phyloP scores from a whole-genome alignment of 2,888 invertebrate species.

The Dolomedes plantarius region DNA sequence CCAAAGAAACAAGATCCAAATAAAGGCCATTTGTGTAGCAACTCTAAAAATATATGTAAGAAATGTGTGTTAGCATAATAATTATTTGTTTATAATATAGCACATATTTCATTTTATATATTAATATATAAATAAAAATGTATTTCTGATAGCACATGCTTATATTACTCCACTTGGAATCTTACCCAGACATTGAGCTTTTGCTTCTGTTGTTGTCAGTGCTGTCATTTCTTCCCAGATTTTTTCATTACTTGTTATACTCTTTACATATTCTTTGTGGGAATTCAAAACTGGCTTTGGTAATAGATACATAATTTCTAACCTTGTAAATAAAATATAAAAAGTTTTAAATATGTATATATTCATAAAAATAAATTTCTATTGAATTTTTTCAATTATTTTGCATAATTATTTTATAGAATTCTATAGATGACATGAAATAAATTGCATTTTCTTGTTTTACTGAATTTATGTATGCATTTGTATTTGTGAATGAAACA shows the following conservation, averaged over 20 bases:
- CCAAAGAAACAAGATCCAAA: conserved; percentile 99
- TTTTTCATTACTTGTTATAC: conserved; percentile 89
- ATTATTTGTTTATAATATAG: neutral
- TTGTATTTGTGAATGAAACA: too few species aligned
- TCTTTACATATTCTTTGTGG: conserved; percentile 88
- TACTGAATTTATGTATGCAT: too few species aligned
- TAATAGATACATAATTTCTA: conserved; percentile 85
- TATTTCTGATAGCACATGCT: too few species aligned
- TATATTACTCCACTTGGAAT: neutral
- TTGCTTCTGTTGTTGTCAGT: conserved; percentile 87
- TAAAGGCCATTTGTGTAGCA: conserved; percentile 94
- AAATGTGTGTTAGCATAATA: conserved; percentile 9
- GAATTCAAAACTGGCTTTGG: conserved; percentile 92
- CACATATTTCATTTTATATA: too few species aligned
- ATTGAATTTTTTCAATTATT: too few species aligned
- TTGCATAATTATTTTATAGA: too few species aligned
- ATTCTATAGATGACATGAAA: too few species aligned
- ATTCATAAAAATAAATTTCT: too few species aligned
- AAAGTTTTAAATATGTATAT: neutral
- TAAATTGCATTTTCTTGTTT: too few species aligned
- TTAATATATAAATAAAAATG: too few species aligned
- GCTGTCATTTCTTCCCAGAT: conserved; percentile 89
- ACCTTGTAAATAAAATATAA: conserved; percentile 74
- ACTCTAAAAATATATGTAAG: conserved; percentile 81
- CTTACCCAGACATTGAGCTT: conserved; percentile 79